phyloP scores from a whole-genome alignment of 2,113 vertebrate species.

The Myiozetetes cayanensis region DNA sequence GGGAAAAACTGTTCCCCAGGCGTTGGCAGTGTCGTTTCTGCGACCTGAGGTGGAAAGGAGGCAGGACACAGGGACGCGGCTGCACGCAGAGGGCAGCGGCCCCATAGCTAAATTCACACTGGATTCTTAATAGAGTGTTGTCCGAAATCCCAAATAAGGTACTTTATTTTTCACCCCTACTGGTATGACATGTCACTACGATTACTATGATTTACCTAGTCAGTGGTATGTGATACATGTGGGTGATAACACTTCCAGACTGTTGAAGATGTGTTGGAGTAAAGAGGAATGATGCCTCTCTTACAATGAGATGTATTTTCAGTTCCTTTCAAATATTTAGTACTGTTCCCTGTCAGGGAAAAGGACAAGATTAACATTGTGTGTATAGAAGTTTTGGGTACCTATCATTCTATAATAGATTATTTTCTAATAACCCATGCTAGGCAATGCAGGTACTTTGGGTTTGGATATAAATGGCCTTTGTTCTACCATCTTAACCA shows the following conservation, averaged over 20 bases:
- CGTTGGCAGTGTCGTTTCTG: rapidly evolving
- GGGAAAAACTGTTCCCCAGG: rapidly evolving
- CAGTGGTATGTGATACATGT: not conserved
- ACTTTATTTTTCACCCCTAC: not conserved
- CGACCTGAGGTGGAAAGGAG: not conserved
- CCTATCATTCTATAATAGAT: not conserved
- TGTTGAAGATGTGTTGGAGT: not conserved
- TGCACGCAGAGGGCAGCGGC: not conserved
- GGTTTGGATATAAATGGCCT: not conserved
- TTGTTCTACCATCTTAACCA: not conserved
- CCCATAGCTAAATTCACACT: not conserved
- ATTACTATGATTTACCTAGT: not conserved
- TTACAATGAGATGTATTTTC: not conserved
- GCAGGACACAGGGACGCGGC: not conserved
- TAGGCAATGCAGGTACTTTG: not conserved
- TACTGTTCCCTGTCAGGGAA: not conserved
- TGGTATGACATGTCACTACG: not conserved
- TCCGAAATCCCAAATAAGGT: not conserved
- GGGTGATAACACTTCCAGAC: not conserved
- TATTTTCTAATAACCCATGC: not conserved
- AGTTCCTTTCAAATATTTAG: not conserved
- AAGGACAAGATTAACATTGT: not conserved
- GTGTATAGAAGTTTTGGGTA: not conserved
- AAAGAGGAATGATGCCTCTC: not conserved
- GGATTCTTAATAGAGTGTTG: not conserved